These are phyloP conservation scores for Yponomeuta evonymella DNA, from an alignment of 2,888 invertebrate species.

Conservation along the genomic window DNA sequence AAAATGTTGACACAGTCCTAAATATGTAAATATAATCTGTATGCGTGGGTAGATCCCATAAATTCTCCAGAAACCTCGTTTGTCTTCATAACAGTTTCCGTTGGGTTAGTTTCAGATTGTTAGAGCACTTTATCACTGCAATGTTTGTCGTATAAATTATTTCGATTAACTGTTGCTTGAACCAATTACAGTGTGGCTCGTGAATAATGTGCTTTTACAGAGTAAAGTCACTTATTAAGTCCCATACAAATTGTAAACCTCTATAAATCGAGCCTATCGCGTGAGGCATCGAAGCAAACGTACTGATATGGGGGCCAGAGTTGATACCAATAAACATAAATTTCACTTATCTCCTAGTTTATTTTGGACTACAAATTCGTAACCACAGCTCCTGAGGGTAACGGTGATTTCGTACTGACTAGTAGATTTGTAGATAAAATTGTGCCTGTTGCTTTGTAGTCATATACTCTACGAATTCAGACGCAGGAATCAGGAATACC, in stretches of 20 bases:
- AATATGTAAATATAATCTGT: too few relatives aligned
- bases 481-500: too few relatives aligned
- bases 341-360: neutral
- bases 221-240: neutral
- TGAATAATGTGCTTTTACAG: neutral
- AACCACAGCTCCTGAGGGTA: neutral
- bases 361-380: neutral
- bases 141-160: neutral
- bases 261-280: conserved; percentile 4
- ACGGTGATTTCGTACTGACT: neutral
- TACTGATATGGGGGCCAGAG: neutral
- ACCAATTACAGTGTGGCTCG: neutral
- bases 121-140: neutral
- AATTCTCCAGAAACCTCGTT: neutral
- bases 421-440: neutral
- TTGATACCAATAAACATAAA: neutral
- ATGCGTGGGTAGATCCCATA: neutral
- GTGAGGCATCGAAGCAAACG: conserved; percentile 2
- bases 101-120: neutral
- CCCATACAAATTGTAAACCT: conserved; percentile 1
- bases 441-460: too few relatives aligned
- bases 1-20: too few relatives aligned
- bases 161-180: neutral
- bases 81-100: conserved; percentile 1
- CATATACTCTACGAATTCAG: too few relatives aligned